Evolutionary conservation across 2,113 vertebrate genomes (phyloP).

Genomic region (Chloroceryle aenea): DNA sequence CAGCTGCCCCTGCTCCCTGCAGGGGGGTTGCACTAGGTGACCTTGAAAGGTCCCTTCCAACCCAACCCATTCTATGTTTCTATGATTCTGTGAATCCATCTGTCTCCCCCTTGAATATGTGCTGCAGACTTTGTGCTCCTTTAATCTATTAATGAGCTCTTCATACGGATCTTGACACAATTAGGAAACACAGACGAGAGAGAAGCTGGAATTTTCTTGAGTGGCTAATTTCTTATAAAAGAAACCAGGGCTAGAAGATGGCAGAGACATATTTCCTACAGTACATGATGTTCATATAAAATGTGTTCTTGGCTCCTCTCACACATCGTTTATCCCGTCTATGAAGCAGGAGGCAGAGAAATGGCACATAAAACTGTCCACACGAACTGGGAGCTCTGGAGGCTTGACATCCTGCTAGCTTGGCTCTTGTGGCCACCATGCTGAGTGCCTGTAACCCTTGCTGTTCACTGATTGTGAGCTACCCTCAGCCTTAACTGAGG

Average conservation of each 20-base stretch:
- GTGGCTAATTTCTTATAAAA: neutral
- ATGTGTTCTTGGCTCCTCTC: slow-evolving; percentile 50
- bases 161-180: neutral
- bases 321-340: neutral
- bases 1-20: neutral
- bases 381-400: slow-evolving; percentile 12
- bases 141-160: neutral
- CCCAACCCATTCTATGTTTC: neutral
- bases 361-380: slow-evolving; percentile 26
- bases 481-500: neutral
- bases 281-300: slow-evolving; percentile 62
- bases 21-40: neutral
- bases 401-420: neutral
- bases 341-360: slow-evolving; percentile 37
- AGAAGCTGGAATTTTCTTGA: neutral
- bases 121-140: neutral
- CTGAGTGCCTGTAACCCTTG: slow-evolving; percentile 5
- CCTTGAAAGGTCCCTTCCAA: neutral
- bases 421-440: neutral
- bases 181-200: slow-evolving; percentile 5
- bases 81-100: neutral
- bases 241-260: slow-evolving; percentile 42
- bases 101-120: neutral
- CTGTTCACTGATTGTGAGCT: accelerated
- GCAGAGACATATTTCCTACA: neutral